Evolutionary conservation across 2,797 vertebrate genomes (phyloP), one percentile per base, ranked within the genome.

Genomic region (Rhinogobio ventralis): DNA sequence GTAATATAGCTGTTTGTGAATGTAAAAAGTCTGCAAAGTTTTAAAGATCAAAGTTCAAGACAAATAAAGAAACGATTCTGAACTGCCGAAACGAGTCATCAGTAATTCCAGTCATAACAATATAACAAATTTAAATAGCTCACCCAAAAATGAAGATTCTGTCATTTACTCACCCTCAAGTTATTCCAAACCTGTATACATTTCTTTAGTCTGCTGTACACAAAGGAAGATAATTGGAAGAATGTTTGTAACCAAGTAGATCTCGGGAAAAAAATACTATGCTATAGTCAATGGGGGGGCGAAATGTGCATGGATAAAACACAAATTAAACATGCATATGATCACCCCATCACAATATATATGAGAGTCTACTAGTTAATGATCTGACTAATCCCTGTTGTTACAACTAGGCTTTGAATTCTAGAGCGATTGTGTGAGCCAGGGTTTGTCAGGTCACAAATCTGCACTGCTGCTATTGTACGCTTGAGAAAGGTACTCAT

Each of bases 401-500:
- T n/a, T 19, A 30, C 19, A 25, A 28, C 57, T 66, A 74, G 81
- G 45, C 14, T 75, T 82, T 82, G 14, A 39, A 82, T 82, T 82
- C 71, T 62, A 39, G 42, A n/a, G 15, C 5, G n/a, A 33, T 53
- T 66, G 1, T 25, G 30, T 39, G 15, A 20, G 57, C 15, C 71
- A 53, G 4, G 30, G 74, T 72, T 53, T 79, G 83, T 79, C 28
- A 71, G 83, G 83, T 79, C 66, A 79, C 83, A 79, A 62, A 84
- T 79, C 55, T 62, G n/a, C 51, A 71, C 49, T 69, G 74, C 49
- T 78, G 74, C 74, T 62, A 53, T 57, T 36, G 51, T 68, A 64
- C 68, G 45, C 83, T 79, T 72, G 76, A 85, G 83, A 79, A 85
- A 72, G 67, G 67, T 64, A 23, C 76, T 72, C 45, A 64, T 72